Percentiles rank a stretch among this genome's conserved stretches.
These are phyloP conservation scores for Drosophila orosa DNA, from an alignment of 1,140 invertebrate species.

Conservation along the genomic window DNA sequence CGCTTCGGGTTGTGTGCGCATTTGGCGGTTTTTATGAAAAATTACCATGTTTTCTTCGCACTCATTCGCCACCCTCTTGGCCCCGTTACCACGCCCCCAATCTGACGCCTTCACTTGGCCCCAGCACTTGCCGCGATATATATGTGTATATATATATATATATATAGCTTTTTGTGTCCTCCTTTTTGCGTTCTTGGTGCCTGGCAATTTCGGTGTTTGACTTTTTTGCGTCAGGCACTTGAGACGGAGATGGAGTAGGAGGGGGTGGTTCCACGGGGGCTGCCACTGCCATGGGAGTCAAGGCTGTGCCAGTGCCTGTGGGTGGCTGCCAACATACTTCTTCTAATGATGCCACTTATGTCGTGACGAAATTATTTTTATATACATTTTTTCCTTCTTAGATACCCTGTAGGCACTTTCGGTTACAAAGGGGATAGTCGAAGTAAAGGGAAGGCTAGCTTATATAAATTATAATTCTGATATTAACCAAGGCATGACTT, in stretches of 20 bases:
- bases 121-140: slow-evolving; percentile 42
- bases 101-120: slow-evolving; percentile 33
- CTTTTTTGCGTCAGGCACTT: slow-evolving; percentile 77
- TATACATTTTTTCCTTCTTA: slow-evolving; percentile 52
- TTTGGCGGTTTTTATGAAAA: slow-evolving; percentile 83
- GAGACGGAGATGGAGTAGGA: slow-evolving; percentile 46
- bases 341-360: slow-evolving; percentile 82
- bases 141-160: slow-evolving; percentile 19
- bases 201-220: slow-evolving; percentile 77
- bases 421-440: not conserved
- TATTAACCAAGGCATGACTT: not conserved
- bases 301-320: slow-evolving; percentile 13
- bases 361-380: slow-evolving; percentile 82
- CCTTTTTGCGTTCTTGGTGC: slow-evolving; percentile 47
- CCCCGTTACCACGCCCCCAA: slow-evolving; percentile 39
- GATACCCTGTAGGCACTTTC: slow-evolving; percentile 43
- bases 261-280: not conserved
- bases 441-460: not conserved
- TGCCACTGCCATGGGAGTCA: slow-evolving; percentile 18
- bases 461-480: too few relatives aligned
- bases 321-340: slow-evolving; percentile 66
- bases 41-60: slow-evolving; percentile 81
- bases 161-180: slow-evolving; percentile 34
- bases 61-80: slow-evolving; percentile 53
- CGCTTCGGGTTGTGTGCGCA: slow-evolving; percentile 79